Evolutionary conservation across 35 echinoderm and acorn worm genomes (phyloP), one percentile per base, ranked within the genome.

Genomic region (Hemicentrotus pulcherrimus): DNA sequence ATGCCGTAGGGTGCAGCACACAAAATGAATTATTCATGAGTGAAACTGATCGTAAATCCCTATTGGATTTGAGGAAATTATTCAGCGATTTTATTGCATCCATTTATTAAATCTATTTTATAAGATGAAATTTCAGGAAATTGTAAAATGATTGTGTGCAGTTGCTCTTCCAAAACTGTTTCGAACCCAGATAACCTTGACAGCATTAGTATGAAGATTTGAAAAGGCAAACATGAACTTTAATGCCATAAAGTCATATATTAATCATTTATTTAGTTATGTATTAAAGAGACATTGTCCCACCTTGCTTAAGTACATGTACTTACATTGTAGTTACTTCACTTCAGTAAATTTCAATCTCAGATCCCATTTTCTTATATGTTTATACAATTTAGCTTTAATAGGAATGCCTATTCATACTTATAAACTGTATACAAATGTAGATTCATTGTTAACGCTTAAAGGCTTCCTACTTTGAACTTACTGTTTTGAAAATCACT

Each of bases 21-120:
- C 65, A 78, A 78, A 78, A n/a, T 78, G 19, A 78, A 78, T 78
- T 78, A 78, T 78, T 78, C 65, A n/a, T 78, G 65, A 78, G 24
- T n/a, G 65, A 78, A 78, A 78, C 65, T 78, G 65, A 78, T 28
- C 4, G 6, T 28, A 28, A 78, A 78, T 78, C 65, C 65, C 65
- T n/a, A 78, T 59, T 11, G 52, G 16, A 59, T 14, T 59, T 11
- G 52, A 59, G 52, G 52, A 59, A 59, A 59, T 59, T 14, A 59
- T 59, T 59, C 52, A 59, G 52, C 52, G 52, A 59, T 16, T 59
- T 5, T 16, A 78, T 78, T 78, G 65, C 6, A 78, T 78, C 28
- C 7, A 78, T 78, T 2, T 78, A 78, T 78, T 22, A 78, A 22
- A 78, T 78, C 18, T 22, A 78, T 24, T 22, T 78, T n/a, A 28